Evolutionary conservation across 92 coral and sea anemone species (phyloP).

Genomic region (Epizoanthus scotinus): DNA sequence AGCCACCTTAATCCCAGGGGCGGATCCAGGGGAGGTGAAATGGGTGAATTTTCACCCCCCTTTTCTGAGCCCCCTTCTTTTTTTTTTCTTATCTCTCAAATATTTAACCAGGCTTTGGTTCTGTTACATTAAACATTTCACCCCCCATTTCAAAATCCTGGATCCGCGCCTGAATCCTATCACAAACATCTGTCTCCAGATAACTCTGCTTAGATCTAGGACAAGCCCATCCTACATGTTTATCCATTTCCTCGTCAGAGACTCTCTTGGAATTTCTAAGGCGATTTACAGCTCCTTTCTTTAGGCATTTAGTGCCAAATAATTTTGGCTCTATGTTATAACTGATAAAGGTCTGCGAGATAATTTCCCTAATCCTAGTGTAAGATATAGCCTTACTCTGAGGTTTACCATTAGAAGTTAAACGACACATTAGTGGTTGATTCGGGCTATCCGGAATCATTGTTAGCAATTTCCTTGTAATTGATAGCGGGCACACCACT

Average conservation of each 20-base stretch:
- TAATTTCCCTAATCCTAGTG: not conserved
- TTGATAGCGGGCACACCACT: not conserved
- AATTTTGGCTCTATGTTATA: not conserved
- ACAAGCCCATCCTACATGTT: not conserved
- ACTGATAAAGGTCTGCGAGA: not conserved
- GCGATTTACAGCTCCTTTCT: no score
- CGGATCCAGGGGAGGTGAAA: no score
- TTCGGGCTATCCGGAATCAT: no score
- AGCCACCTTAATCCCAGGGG: no score
- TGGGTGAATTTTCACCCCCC: no score
- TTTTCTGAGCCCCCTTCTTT: no score
- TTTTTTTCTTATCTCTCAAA: no score
- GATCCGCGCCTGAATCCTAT: no score
- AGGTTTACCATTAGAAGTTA: not conserved
- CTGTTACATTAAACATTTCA: no score
- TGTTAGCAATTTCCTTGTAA: not conserved
- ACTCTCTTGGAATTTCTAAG: no score
- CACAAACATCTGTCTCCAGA: not conserved
- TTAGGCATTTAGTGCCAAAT: not conserved
- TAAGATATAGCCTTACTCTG: not conserved
- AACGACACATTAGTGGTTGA: not conserved
- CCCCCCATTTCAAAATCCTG: no score
- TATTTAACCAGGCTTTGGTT: no score
- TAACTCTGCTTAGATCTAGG: not conserved
- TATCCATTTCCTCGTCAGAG: not conserved